phyloP scores from a whole-genome alignment of 1,140 invertebrate genomes.

The Ceratina calcarata region DNA sequence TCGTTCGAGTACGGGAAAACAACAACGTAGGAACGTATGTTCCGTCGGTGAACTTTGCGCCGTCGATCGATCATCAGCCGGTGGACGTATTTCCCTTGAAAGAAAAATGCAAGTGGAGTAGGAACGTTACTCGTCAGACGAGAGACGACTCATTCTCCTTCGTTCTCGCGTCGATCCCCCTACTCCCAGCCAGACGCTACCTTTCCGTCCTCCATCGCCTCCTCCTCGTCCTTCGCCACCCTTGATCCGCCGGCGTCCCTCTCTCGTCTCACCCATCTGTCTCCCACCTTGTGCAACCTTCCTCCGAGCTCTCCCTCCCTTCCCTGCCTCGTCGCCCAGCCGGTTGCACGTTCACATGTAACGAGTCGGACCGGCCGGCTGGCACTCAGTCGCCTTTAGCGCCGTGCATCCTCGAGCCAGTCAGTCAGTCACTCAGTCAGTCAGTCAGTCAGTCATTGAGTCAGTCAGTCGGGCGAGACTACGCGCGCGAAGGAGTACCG shows the following conservation, averaged over 20 bases:
- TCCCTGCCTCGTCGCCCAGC: neutral
- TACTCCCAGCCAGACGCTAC: slow-evolving; percentile 3
- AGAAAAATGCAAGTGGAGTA: slow-evolving; percentile 61
- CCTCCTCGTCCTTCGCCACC: slow-evolving; percentile 40
- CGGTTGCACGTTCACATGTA: slow-evolving; percentile 62
- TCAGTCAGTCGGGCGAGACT: slow-evolving; percentile 49
- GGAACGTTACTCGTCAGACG: slow-evolving; percentile 48
- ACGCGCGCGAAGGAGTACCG: slow-evolving; percentile 50
- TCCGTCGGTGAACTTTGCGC: neutral
- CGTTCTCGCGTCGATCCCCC: slow-evolving; percentile 26
- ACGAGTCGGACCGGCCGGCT: slow-evolving; percentile 67
- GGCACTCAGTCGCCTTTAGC: slow-evolving; percentile 66
- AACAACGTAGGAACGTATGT: too few relatives aligned
- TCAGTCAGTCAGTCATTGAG: slow-evolving; percentile 63
- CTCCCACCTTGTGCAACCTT: slow-evolving; percentile 14
- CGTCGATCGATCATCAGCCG: neutral
- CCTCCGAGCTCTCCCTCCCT: neutral
- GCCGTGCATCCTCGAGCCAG: slow-evolving; percentile 65
- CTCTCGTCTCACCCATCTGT: neutral
- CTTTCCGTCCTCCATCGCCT: slow-evolving; percentile 43
- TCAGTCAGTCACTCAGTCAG: slow-evolving; percentile 63
- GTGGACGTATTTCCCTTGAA: slow-evolving; percentile 3
- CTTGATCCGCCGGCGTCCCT: slow-evolving; percentile 31
- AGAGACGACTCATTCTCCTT: slow-evolving; percentile 37
- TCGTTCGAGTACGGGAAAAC: too few relatives aligned